Evolutionary conservation across 2,888 invertebrate species (phyloP), one percentile per base, ranked within the genome.

Genomic region (Cactoblastis cactorum): DNA sequence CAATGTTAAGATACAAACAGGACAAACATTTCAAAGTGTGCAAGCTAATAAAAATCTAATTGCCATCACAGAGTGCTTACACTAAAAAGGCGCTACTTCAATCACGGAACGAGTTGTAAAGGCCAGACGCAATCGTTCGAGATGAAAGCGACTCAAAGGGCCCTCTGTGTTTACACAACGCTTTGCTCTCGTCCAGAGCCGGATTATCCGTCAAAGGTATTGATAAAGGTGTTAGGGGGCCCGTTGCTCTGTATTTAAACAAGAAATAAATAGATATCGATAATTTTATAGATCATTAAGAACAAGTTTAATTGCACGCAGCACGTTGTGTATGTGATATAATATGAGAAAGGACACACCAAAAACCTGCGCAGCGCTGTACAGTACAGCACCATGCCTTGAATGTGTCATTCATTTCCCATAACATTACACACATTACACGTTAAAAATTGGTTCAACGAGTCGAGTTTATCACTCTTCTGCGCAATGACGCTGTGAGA

Each of bases 101-200:
- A 71, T 65, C 65, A 61, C 62, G 58, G 63, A 63, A 63, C 59
- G 65, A 69, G 69, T 69, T 69, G 68, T 68, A 67, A 73, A 67
- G 65, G 67, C 63, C 65, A 65, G 63, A 63, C 65, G 71, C 70
- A 70, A 78, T 69, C 69, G 69, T 62, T 65, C 55, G 62, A 69
- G 69, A 77, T 73, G 67, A 74, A 72, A 67, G 66, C 65, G 55
- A 58, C 60, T 69, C 70, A 69, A 73, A 71, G 72, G 65, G 67
- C 60, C 54, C 62, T 63, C 51, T 19, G n/a, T 41, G 41, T 41
- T 41, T 41, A 41, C 41, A 41, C 12, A 22, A 41, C 54, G 53
- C 56, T 50, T 54, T 57, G 51, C 55, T 61, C 62, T 58, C 51
- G 57, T 60, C 53, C 57, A 45, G 50, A 56, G 57, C 51, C 56